Conservation (phyloP, 1,140 invertebrate genomes). For the Trichonephila inaurata region DNA sequence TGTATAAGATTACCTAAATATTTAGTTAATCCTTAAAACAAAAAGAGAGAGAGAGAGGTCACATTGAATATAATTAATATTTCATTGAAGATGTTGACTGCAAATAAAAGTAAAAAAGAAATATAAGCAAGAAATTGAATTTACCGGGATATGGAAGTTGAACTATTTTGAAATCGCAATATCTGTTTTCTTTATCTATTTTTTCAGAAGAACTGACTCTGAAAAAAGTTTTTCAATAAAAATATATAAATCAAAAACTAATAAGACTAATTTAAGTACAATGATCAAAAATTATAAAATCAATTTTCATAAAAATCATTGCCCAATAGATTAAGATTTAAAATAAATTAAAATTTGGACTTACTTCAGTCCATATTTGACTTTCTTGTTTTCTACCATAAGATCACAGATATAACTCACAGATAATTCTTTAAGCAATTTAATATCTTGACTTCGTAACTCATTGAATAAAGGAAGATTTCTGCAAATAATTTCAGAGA, state of each 20-base stretch:
- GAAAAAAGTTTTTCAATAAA: constrained; percentile 71
- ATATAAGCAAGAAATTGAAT: not conserved
- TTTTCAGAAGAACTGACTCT: constrained; percentile 94
- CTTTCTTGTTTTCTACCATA: constrained; percentile 94
- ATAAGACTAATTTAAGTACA: too few relatives aligned
- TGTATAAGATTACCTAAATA: too few relatives aligned
- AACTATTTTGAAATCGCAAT: constrained; percentile 88
- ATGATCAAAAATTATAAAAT: constrained; percentile 49
- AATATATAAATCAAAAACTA: not conserved
- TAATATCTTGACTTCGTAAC: constrained; percentile 88
- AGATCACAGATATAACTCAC: constrained; percentile 90
- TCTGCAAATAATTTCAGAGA: not conserved
- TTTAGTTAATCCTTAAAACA: too few relatives aligned
- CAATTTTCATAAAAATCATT: constrained; percentile 58
- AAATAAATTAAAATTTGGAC: constrained; percentile 78
- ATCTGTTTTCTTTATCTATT: constrained; percentile 88
- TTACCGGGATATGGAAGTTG: constrained; percentile 88
- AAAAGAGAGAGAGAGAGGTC: too few relatives aligned
- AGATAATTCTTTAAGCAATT: constrained; percentile 87
- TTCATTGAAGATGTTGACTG: too few relatives aligned
- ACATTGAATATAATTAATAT: too few relatives aligned
- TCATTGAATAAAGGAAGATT: constrained; percentile 69
- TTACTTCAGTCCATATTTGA: constrained; percentile 92
- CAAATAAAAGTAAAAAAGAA: too few relatives aligned
- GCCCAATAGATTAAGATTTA: constrained; percentile 9